Percentiles rank a stretch among this genome's conserved stretches.
These are phyloP conservation scores for Papio anubis DNA, from an alignment of 2,113 vertebrate species.

Conservation along the genomic window DNA sequence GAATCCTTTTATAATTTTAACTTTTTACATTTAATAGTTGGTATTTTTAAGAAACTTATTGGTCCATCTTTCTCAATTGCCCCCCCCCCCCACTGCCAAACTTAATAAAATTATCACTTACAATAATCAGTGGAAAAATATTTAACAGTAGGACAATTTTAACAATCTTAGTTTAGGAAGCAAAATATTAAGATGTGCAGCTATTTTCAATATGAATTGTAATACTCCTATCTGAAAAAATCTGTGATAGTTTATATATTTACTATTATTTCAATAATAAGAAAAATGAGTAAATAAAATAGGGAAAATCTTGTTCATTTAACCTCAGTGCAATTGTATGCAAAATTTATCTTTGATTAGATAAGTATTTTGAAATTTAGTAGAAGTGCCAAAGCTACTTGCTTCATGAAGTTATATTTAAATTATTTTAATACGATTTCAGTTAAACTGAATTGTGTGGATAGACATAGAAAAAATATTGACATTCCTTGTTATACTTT, in stretches of 20 bases:
- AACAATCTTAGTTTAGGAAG: neutral
- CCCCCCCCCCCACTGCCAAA: neutral
- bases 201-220: neutral
- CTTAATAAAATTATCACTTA: neutral
- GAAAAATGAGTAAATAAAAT: neutral
- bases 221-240: neutral
- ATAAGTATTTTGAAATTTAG: neutral
- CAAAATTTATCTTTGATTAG: neutral
- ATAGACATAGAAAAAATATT: neutral
- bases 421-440: neutral
- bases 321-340: neutral
- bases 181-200: neutral
- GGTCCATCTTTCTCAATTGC: neutral
- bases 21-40: neutral
- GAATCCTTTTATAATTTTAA: neutral
- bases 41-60: neutral
- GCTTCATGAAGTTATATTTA: neutral
- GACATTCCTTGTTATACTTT: neutral
- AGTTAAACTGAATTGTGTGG: neutral
- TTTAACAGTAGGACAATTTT: neutral
- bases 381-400: neutral
- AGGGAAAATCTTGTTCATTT: neutral
- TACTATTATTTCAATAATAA: neutral
- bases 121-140: neutral
- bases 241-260: neutral